Conservation (phyloP, 2,797 vertebrate genomes). For the Caiman crocodilus region DNA sequence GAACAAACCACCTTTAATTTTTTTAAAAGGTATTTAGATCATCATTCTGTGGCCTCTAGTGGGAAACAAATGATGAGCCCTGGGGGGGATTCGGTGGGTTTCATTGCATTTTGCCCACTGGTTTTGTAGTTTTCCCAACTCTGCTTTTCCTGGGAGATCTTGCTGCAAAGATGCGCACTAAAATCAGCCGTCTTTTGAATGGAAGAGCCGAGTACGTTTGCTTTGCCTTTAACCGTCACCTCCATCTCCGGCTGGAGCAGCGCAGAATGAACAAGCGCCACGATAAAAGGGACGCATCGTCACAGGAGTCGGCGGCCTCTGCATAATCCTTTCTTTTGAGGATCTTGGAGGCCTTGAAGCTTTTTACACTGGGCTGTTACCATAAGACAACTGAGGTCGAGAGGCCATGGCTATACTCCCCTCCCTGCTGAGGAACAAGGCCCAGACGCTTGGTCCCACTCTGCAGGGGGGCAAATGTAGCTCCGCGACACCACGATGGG, state of each 20-base stretch:
- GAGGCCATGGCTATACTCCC: too few relatives aligned
- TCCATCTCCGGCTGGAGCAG: neutral
- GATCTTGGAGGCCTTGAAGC: neutral
- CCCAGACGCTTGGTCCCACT: too few relatives aligned
- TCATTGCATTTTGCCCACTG: neutral
- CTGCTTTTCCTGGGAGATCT: neutral
- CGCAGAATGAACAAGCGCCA: neutral
- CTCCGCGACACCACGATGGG: too few relatives aligned
- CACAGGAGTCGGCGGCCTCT: neutral
- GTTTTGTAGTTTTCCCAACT: slow-evolving; percentile 39
- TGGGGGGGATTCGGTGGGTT: neutral
- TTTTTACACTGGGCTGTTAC: too few relatives aligned
- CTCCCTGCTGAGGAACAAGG: too few relatives aligned
- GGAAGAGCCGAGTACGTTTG: neutral
- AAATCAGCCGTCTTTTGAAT: neutral
- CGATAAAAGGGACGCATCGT: neutral
- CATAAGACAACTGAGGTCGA: too few relatives aligned
- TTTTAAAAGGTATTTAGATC: neutral
- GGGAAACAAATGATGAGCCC: neutral
- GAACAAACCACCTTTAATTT: neutral
- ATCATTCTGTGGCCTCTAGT: neutral
- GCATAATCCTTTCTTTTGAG: neutral
- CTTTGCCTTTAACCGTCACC: slow-evolving; percentile 16
- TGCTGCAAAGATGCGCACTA: neutral
- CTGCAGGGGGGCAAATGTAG: too few relatives aligned